phyloP scores from a whole-genome alignment of 2,888 invertebrate species.

The Coremacera marginata region DNA sequence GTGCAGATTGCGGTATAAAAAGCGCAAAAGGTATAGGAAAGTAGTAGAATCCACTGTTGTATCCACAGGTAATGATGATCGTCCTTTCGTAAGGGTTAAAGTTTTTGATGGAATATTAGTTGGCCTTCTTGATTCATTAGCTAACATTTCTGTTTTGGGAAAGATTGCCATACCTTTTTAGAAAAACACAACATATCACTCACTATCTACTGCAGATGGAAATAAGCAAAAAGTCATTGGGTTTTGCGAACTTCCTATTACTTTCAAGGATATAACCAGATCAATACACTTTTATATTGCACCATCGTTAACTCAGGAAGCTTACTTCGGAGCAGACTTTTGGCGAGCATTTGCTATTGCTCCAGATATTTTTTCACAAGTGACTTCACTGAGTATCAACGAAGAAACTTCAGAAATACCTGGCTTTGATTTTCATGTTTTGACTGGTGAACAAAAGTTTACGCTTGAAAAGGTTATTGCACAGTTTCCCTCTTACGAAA shows the following conservation, averaged over 20 bases:
- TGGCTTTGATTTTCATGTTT: too few species aligned
- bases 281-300: not conserved
- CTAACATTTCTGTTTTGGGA: too few species aligned
- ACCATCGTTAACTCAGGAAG: slow-evolving; percentile 3
- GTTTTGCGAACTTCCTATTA: not conserved
- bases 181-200: too few species aligned
- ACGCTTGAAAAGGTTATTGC: too few species aligned
- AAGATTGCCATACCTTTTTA: too few species aligned
- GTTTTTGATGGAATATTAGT: not conserved
- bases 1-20: not conserved
- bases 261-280: not conserved
- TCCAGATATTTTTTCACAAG: not conserved
- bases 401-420: too few species aligned
- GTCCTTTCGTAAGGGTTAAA: not conserved
- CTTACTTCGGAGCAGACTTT: not conserved
- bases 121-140: not conserved
- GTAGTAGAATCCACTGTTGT: not conserved
- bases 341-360: not conserved
- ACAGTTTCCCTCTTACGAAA: too few species aligned
- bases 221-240: not conserved
- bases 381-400: too few species aligned
- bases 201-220: not conserved
- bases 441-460: too few species aligned
- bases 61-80: not conserved
- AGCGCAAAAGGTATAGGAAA: not conserved